Percentiles rank a stretch among this genome's conserved stretches.
phyloP scores from a whole-genome alignment of 2,797 vertebrate species.

The Poeciliopsis paucimaculata region DNA sequence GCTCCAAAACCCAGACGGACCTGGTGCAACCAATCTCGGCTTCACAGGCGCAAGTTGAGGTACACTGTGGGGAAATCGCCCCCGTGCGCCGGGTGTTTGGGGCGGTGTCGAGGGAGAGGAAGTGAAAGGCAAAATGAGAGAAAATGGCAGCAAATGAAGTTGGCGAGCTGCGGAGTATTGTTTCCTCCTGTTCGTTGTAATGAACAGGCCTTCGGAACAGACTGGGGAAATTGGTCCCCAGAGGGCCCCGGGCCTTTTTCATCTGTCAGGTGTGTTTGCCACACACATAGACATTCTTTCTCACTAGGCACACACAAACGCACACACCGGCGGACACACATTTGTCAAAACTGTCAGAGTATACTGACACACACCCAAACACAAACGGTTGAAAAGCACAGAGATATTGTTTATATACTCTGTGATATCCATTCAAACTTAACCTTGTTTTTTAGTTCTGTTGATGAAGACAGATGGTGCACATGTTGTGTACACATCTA shows the following conservation, averaged over 20 bases:
- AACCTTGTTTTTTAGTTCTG: constrained; percentile 12
- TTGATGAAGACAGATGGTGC: constrained; percentile 44
- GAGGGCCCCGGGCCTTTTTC: constrained; percentile 48
- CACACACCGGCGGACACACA: constrained; percentile 14
- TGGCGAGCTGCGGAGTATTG: constrained; percentile 69
- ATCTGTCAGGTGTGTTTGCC: constrained; percentile 58
- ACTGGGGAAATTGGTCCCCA: constrained; percentile 68
- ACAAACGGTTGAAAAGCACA: constrained; percentile 5
- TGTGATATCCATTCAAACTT: background rate
- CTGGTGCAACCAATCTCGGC: constrained; percentile 68
- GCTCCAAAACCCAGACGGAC: constrained; percentile 65
- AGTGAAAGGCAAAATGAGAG: constrained; percentile 49
- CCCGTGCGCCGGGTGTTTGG: constrained; percentile 36
- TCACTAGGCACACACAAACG: background rate
- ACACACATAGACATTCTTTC: constrained; percentile 14
- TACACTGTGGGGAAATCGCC: constrained; percentile 65
- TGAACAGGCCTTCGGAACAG: constrained; percentile 71
- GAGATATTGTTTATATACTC: background rate
- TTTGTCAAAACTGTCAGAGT: constrained; percentile 11
- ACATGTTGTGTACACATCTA: constrained; percentile 23
- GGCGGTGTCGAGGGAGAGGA: background rate
- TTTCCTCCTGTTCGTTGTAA: constrained; percentile 68
- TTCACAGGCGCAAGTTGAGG: constrained; percentile 54
- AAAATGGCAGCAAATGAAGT: constrained; percentile 74
- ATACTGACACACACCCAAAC: constrained; percentile 1